Conservation (phyloP, 53 echinoderm and acorn worm species). For the Temnopleurus reevesii region DNA sequence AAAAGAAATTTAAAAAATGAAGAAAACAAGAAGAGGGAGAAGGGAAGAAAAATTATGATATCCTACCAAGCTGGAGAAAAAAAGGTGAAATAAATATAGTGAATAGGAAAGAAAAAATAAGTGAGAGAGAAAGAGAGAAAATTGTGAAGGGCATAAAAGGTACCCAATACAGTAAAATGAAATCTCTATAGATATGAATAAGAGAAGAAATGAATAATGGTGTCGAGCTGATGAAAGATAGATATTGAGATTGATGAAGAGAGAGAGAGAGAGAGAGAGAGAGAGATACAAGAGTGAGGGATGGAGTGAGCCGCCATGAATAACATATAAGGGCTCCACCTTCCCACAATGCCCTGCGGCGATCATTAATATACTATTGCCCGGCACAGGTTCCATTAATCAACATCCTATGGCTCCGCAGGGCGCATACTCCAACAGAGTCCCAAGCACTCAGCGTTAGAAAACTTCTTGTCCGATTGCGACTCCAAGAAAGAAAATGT, state of each 20-base stretch:
- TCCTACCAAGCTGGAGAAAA: no score
- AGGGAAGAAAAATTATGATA: neutral
- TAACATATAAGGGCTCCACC: slow-evolving; percentile 56
- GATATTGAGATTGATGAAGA: slow-evolving; percentile 2
- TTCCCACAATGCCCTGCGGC: slow-evolving; percentile 32
- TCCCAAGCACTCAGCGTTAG: slow-evolving; percentile 22
- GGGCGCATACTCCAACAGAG: slow-evolving; percentile 49
- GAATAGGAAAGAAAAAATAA: neutral
- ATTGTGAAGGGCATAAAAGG: neutral
- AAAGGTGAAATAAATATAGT: neutral
- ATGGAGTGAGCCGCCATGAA: slow-evolving; percentile 43
- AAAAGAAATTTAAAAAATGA: neutral
- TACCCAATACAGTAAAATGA: neutral
- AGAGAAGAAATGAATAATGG: neutral
- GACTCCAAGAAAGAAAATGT: slow-evolving; percentile 26
- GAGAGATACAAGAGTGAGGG: neutral
- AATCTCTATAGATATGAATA: neutral
- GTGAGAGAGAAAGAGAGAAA: neutral
- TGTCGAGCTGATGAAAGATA: neutral
- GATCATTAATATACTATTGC: slow-evolving; percentile 57
- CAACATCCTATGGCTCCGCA: slow-evolving; percentile 43
- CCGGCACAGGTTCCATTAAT: slow-evolving; percentile 52
- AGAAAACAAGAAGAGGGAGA: neutral
- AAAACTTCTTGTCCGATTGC: neutral
- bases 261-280: slow-evolving; percentile 2